A percentile compares a stretch with the other conserved stretches of the same genome.
Conservation (phyloP, 1,140 invertebrate species). For the Zeugodacus cucurbitae region DNA sequence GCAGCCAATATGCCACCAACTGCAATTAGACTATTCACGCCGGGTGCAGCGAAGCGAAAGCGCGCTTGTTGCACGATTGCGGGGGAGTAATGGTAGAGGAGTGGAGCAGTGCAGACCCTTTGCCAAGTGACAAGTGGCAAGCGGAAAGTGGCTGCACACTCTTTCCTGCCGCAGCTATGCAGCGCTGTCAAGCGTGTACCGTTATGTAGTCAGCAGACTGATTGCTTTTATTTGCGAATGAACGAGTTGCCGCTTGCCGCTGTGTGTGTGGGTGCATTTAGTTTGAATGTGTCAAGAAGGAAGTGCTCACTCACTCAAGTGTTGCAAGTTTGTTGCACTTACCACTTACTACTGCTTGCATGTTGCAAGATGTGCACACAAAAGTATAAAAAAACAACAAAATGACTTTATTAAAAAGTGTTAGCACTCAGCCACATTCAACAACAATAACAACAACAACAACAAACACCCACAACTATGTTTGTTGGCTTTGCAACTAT, state of each 20-base stretch:
- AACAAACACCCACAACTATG: not conserved
- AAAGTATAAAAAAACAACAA: not conserved
- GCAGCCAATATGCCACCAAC: not conserved
- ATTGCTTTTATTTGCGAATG: constrained; percentile 19
- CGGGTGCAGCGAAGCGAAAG: not conserved
- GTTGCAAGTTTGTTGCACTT: constrained; percentile 8
- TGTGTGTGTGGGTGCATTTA: not conserved
- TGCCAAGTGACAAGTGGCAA: constrained; percentile 5
- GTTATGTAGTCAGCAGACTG: not conserved
- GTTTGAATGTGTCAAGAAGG: constrained; percentile 27
- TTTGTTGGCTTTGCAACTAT: not conserved
- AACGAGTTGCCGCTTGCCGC: not conserved
- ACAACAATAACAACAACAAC: not conserved
- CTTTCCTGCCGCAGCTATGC: not conserved
- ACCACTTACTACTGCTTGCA: not conserved
- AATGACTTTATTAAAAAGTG: constrained; percentile 28
- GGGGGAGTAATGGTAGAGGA: not conserved
- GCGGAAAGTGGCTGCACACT: not conserved
- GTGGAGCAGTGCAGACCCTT: not conserved
- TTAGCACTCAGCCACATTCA: not conserved
- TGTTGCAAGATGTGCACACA: not conserved
- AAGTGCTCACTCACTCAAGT: constrained; percentile 17
- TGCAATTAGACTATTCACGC: not conserved
- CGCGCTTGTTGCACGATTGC: not conserved
- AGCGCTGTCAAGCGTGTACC: not conserved